These are phyloP conservation scores for Xyrichtys novacula DNA, from an alignment of 2,797 vertebrate species.

Conservation along the genomic window DNA sequence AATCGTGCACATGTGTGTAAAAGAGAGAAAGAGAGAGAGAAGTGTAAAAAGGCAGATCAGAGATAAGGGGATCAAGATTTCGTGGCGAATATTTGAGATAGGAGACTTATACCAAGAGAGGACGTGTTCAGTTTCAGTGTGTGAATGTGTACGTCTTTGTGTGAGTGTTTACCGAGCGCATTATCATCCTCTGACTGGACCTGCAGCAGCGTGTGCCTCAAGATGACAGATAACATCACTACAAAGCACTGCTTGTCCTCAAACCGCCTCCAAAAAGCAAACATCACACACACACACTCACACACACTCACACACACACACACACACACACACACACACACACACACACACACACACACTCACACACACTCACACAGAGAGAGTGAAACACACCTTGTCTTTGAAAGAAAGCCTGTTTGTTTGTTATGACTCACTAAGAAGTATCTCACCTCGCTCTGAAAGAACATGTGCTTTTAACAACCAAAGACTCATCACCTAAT, in stretches of 20 bases:
- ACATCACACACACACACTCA: conserved; percentile 45
- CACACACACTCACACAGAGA: too few relatives aligned
- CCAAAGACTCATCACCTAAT: neutral
- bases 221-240: conserved; percentile 66
- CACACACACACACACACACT: conserved; percentile 24
- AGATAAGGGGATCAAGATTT: conserved; percentile 12
- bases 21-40: neutral
- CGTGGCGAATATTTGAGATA: conserved; percentile 16
- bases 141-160: conserved; percentile 8
- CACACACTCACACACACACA: conserved; percentile 20
- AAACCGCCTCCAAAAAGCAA: conserved; percentile 53
- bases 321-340: conserved; percentile 27
- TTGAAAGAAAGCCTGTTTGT: conserved; percentile 34
- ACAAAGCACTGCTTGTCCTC: conserved; percentile 65
- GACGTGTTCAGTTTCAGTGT: neutral
- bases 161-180: conserved; percentile 33
- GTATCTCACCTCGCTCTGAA: conserved; percentile 1
- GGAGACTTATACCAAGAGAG: conserved; percentile 15
- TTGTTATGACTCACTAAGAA: conserved; percentile 43
- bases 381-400: conserved; percentile 12
- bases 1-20: conserved; percentile 14
- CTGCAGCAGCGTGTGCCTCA: conserved; percentile 43
- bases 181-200: conserved; percentile 58
- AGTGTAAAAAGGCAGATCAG: neutral
- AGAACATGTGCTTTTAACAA: neutral